Percentiles rank a stretch among this genome's conserved stretches.
Conservation (phyloP, 2,797 vertebrate species). For the Danio tinwini region DNA sequence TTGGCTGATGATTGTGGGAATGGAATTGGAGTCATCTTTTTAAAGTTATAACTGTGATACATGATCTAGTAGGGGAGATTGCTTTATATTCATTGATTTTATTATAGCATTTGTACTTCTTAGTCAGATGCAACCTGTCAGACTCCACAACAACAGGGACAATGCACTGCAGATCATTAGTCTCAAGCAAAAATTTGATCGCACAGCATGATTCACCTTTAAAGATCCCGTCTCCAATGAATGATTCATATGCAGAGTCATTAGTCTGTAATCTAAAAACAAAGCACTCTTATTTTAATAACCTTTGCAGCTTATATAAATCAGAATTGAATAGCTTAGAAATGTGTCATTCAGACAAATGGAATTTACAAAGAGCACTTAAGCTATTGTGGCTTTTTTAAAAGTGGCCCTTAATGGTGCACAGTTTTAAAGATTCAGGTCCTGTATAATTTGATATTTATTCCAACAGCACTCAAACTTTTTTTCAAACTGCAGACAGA, state of each 20-base stretch:
- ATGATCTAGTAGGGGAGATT: neutral
- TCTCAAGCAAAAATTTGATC: constrained; percentile 35
- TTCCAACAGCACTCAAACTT: neutral
- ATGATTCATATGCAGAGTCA: constrained; percentile 42
- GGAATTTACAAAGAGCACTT: neutral
- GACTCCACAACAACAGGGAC: constrained; percentile 22
- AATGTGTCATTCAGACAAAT: constrained; percentile 6
- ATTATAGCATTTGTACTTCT: constrained; percentile 16
- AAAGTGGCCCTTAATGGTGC: constrained; percentile 10
- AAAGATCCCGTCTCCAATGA: constrained; percentile 44
- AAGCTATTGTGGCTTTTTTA: neutral
- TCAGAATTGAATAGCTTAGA: constrained; percentile 5
- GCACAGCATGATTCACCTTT: constrained; percentile 37
- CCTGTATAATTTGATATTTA: neutral
- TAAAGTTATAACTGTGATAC: constrained; percentile 31
- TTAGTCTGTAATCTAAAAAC: constrained; percentile 39
- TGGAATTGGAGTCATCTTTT: constrained; percentile 38
- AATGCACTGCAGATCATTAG: constrained; percentile 44
- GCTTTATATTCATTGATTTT: constrained; percentile 27
- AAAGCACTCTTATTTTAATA: constrained; percentile 26
- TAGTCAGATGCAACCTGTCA: constrained; percentile 36
- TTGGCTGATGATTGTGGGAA: constrained; percentile 39
- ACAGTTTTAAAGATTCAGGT: neutral
- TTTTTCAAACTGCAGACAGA: neutral
- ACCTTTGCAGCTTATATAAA: constrained; percentile 2